Evolutionary conservation across 2,113 vertebrate species (phyloP).

Genomic region (Narcine bancroftii): DNA sequence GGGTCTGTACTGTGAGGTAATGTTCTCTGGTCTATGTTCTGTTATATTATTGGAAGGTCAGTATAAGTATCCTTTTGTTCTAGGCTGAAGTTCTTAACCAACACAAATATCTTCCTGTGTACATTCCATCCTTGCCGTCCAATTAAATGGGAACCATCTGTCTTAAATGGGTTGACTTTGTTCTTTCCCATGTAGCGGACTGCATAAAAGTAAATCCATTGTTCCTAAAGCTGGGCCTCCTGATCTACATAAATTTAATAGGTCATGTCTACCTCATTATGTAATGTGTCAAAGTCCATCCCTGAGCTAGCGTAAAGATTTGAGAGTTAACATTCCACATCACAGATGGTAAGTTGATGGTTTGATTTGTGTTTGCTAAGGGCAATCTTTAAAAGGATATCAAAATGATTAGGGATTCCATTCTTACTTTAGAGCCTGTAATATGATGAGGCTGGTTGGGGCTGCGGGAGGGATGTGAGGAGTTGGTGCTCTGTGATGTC

Average conservation of each 20-base stretch:
- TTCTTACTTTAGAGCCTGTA: background rate
- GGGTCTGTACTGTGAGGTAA: no score
- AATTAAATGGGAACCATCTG: background rate
- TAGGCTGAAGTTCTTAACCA: background rate
- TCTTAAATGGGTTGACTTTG: background rate
- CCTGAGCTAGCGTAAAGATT: background rate
- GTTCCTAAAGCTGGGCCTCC: background rate
- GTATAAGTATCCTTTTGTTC: background rate
- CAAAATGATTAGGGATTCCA: background rate
- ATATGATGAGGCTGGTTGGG: background rate
- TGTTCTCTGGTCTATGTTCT: no score
- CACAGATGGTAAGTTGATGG: background rate
- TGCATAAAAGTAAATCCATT: background rate
- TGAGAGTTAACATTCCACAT: background rate
- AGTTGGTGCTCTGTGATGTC: background rate
- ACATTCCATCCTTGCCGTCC: background rate
- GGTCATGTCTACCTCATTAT: background rate
- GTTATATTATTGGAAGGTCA: background rate
- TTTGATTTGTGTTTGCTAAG: background rate
- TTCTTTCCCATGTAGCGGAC: background rate
- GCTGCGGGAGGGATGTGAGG: background rate
- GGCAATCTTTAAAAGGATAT: background rate
- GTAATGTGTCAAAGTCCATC: background rate
- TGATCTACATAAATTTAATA: background rate
- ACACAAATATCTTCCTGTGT: background rate